These are phyloP conservation scores for Alcedo quadribrachys DNA, from an alignment of 2,797 vertebrate genomes.

Conservation along the genomic window DNA sequence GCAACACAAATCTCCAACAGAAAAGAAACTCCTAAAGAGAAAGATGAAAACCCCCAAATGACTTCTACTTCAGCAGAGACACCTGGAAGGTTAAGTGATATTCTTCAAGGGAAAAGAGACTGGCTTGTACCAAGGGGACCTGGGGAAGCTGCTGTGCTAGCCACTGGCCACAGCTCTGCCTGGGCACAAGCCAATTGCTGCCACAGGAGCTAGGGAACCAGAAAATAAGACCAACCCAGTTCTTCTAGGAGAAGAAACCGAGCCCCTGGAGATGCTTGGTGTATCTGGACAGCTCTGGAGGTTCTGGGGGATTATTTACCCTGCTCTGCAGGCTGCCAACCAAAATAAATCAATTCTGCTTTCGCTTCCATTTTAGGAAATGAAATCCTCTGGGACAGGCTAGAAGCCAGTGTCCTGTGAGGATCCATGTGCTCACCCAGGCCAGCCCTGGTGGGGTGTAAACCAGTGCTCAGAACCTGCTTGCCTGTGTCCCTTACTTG, in stretches of 20 bases:
- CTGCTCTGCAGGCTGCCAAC: neutral
- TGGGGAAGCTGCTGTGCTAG: neutral
- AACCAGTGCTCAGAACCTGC: accelerated
- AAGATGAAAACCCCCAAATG: neutral
- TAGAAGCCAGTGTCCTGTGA: neutral
- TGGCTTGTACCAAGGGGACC: neutral
- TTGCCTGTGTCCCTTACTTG: accelerated
- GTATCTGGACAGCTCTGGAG: neutral
- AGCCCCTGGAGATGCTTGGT: neutral
- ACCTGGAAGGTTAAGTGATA: neutral
- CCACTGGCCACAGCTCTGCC: neutral
- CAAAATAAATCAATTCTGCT: conserved; percentile 49
- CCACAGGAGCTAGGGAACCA: neutral
- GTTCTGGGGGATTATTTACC: neutral
- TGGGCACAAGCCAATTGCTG: neutral
- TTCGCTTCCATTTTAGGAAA: conserved; percentile 61
- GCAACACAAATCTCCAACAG: neutral
- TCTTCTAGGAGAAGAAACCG: accelerated
- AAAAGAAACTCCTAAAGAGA: neutral
- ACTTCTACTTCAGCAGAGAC: neutral
- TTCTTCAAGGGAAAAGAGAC: neutral
- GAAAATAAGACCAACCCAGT: accelerated
- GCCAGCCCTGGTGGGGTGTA: neutral
- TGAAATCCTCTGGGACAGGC: conserved; percentile 24
- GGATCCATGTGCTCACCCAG: neutral